Base-by-base conservation (phyloP, 2,113 vertebrate species). In the Haliaeetus leucogaster region DNA sequence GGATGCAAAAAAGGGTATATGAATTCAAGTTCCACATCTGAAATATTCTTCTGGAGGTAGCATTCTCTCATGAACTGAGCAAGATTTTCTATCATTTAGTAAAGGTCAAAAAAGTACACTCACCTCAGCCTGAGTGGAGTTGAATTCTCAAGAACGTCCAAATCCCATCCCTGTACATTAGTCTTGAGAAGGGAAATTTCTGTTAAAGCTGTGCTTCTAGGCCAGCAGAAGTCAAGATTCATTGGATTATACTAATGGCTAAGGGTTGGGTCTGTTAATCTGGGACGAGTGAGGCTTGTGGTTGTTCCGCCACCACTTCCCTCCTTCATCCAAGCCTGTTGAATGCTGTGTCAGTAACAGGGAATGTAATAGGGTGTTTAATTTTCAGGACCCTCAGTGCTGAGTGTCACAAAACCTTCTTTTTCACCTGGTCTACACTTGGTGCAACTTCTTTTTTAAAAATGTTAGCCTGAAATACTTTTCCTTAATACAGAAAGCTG, bases 271-370 rank as follows among this genome's bases (percentile, higher is more conserved):
- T 66, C 15, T 66, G 9, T 65, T 70, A 79, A 88, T 38, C 10
- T 63, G 55, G 13, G 17, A 66, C 0, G 0, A 91, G 8, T 53
- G 58, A 72, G 22, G 4, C 22, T 68, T 76, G 29, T 7, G 4
- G 18, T 32, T 36, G 5, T 65, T 61, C 18, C 27, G 36, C 16
- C 25, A 55, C 32, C 30, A 17, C 12, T 74, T 87, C 3, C 3
- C 12, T 65, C 11, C 19, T 61, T 82, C 45, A 62, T 71, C 16
- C 38, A 77, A 29, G 11, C 5, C 21, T 50, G 11, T 13, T 56
- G 71, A 89, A 89, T 53, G 3, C 4, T 18, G 29, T 36, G 10
- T 26, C 4, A 5, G 16, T 66, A 66, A 50, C 21, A 74, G 3
- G 22, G 25, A 94, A 42, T 3, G 11, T 59, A 87, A 43, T 0